Base-by-base conservation (phyloP, 2,113 vertebrate species). In the Cheirogaleus medius region DNA sequence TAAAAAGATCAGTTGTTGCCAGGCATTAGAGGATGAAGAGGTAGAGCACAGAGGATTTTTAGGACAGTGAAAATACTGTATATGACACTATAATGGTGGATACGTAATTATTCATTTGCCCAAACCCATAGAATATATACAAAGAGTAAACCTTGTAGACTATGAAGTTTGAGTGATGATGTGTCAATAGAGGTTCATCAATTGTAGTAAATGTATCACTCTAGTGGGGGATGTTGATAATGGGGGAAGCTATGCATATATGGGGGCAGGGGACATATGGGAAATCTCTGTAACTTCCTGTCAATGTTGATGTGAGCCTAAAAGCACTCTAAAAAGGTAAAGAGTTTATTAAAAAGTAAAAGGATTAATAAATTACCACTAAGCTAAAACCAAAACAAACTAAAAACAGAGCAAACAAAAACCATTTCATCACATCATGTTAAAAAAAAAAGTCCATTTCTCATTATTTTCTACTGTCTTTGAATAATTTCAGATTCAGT, bases 341-440 rank as follows among this genome's bases (percentile, higher is more conserved):
- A 6, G 0, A 39, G 5, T 49, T 49, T 47, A 47, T 52, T 60
- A 39, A 27, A 52, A 60, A 66, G 29, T 11, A 56, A 74, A 87
- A 54, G 37, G 47, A 0, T 32, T 66, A 32, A 34, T 64, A 23
- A 74, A 81, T 32, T 47, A 6, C 0, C 17, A n/a, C 25, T 42
- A 63, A 29, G 27, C 27, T 63, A 63, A 21, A 63, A 63, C 25
- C 25, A 63, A 58, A 63, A 63, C 42, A 71, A 85, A 27, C 23
- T 64, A 37, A 73, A 74, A 81, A 42, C 29, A 32, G 85, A 74
- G 66, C 12, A 63, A 44, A 34, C 8, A 92, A 83, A 56, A 34
- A 29, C 0, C 2, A 27, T 18, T 20, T 2, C 3, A 27, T 42
- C 32, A 11, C 11, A 63, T 77, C 5, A 7, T 8, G 0, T 49